Conservation (phyloP, 2,797 vertebrate species). For the Myripristis jacobus region DNA sequence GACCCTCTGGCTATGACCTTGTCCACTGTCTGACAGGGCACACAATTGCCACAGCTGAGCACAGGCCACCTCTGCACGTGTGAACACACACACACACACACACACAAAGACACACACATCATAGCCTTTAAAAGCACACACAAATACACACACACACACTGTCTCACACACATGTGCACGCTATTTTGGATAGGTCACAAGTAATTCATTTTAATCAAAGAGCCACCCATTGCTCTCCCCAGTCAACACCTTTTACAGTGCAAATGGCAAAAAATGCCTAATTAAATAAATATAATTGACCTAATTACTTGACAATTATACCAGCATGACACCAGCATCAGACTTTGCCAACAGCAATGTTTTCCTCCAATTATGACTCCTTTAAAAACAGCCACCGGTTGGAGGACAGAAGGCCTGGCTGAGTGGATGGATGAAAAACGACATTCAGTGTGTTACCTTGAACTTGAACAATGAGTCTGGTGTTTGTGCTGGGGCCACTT, state of each 20-base stretch:
- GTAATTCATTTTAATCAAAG: slow-evolving; percentile 15
- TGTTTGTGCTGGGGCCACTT: slow-evolving; percentile 80
- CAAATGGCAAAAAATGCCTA: slow-evolving; percentile 26
- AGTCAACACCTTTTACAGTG: slow-evolving; percentile 17
- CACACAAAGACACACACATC: too few relatives aligned
- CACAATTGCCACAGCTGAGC: slow-evolving; percentile 73
- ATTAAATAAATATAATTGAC: slow-evolving; percentile 67
- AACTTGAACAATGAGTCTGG: slow-evolving; percentile 84
- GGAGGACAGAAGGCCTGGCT: slow-evolving; percentile 50
- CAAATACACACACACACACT: not conserved
- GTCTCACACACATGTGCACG: not conserved
- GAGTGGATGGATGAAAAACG: slow-evolving; percentile 76
- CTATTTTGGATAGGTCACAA: not conserved
- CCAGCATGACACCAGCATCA: slow-evolving; percentile 54
- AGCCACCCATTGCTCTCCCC: slow-evolving; percentile 6
- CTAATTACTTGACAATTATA: slow-evolving; percentile 74
- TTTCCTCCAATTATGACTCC: slow-evolving; percentile 60
- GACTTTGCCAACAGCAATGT: slow-evolving; percentile 58
- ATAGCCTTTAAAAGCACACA: too few relatives aligned
- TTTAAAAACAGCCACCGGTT: slow-evolving; percentile 63
- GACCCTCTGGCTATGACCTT: slow-evolving; percentile 80
- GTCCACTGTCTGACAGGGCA: slow-evolving; percentile 75
- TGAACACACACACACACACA: slow-evolving; percentile 14
- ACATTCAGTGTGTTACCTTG: slow-evolving; percentile 79
- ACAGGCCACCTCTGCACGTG: slow-evolving; percentile 40